These are phyloP conservation scores for Zosterops japonicus DNA, from an alignment of 2,113 vertebrate species.

Conservation along the genomic window DNA sequence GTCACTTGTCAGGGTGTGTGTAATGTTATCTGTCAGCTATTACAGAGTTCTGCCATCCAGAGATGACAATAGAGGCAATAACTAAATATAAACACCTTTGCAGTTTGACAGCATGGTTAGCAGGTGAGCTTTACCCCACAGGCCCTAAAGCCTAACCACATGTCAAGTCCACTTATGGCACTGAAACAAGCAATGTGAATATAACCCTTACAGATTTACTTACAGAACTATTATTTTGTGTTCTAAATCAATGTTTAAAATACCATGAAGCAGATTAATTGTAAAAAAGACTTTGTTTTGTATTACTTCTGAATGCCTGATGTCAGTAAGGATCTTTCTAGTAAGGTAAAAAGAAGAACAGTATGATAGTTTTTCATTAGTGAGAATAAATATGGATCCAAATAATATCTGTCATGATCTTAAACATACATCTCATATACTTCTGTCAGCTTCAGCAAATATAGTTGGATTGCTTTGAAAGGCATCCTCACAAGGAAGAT, in stretches of 20 bases:
- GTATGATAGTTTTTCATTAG: background rate
- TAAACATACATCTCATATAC: background rate
- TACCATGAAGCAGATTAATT: background rate
- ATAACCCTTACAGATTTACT: background rate
- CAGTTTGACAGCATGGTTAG: background rate
- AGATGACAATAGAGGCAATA: background rate
- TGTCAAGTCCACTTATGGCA: background rate
- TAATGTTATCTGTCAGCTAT: background rate
- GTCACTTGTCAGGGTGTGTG: background rate
- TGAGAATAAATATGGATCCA: background rate
- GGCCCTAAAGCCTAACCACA: background rate
- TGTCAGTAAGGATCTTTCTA: background rate
- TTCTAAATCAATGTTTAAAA: background rate
- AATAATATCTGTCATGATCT: background rate
- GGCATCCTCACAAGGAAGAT: background rate
- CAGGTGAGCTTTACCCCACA: background rate
- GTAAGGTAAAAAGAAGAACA: background rate
- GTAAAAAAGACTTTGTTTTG: background rate
- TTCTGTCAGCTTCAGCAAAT: conserved; percentile 7
- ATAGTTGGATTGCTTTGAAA: background rate
- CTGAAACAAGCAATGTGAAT: background rate
- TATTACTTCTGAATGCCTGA: background rate
- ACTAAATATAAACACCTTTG: conserved; percentile 6
- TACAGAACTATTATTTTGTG: background rate
- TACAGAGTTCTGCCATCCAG: background rate